Conservation (phyloP, 1,140 invertebrate genomes). For the Drosophila biarmipes region DNA sequence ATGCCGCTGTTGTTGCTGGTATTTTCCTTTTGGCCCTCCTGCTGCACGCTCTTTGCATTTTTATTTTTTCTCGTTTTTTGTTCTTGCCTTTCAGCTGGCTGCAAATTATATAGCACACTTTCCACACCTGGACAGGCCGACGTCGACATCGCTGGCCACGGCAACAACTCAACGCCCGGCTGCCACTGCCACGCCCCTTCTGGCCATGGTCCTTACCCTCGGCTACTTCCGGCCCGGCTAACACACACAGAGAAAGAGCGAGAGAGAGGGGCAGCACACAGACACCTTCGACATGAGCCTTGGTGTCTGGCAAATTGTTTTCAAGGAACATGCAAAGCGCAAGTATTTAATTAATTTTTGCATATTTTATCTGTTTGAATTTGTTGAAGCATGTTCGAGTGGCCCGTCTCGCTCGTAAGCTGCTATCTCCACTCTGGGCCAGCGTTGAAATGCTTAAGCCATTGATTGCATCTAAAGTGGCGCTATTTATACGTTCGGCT, state of each 20-base stretch:
- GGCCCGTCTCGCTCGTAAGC: constrained; percentile 43
- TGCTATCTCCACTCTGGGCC: constrained; percentile 56
- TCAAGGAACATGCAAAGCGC: constrained; percentile 82
- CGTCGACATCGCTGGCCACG: constrained; percentile 64
- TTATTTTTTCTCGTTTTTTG: background rate
- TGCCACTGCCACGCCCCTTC: constrained; percentile 28
- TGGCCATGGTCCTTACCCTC: constrained; percentile 39
- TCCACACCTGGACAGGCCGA: constrained; percentile 76
- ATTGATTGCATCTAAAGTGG: constrained; percentile 81
- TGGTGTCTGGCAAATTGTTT: constrained; percentile 82
- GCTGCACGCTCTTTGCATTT: constrained; percentile 58
- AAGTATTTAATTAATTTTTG: constrained; percentile 83
- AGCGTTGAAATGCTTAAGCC: constrained; percentile 80
- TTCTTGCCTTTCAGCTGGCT: constrained; percentile 40
- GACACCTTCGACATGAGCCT: constrained; percentile 79
- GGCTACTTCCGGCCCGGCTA: constrained; percentile 33
- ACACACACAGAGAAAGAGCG: constrained; percentile 32
- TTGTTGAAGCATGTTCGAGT: constrained; percentile 79
- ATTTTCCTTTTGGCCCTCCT: constrained; percentile 51
- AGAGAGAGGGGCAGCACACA: constrained; percentile 22
- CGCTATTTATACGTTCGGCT: constrained; percentile 76
- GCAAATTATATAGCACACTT: constrained; percentile 82
- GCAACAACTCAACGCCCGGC: constrained; percentile 61
- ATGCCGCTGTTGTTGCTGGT: constrained; percentile 48
- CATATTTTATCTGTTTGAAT: constrained; percentile 83